These are phyloP conservation scores for Idris sp. DNA, from an alignment of 1,140 invertebrate genomes.

Conservation along the genomic window DNA sequence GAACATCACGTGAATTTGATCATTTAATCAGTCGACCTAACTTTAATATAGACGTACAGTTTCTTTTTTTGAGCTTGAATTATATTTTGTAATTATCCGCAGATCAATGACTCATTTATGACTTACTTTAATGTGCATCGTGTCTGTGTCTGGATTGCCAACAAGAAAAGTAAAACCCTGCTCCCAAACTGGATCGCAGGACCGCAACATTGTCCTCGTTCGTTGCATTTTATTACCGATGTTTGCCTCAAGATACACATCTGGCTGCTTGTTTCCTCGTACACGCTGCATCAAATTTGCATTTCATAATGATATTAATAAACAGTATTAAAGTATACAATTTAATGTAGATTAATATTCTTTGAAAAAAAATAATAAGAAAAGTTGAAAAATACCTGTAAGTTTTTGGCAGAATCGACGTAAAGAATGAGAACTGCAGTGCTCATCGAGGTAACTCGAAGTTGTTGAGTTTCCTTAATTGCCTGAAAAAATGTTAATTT, in stretches of 20 bases:
- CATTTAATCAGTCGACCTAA: too few species aligned
- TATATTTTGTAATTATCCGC: constrained; percentile 9
- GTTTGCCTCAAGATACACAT: constrained; percentile 86
- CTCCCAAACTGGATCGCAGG: constrained; percentile 86
- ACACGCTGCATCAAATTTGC: constrained; percentile 67
- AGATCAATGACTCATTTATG: background rate
- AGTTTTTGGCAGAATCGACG: constrained; percentile 92
- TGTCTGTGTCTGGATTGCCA: constrained; percentile 91
- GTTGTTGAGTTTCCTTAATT: constrained; percentile 85
- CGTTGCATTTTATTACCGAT: constrained; percentile 85
- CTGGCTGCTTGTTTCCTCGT: constrained; percentile 86
- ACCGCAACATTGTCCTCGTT: constrained; percentile 84
- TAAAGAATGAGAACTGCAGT: constrained; percentile 89
- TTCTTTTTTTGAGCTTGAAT: too few species aligned
- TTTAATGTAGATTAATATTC: too few species aligned
- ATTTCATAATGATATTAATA: constrained; percentile 35
- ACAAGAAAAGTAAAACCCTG: constrained; percentile 94
- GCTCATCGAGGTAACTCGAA: constrained; percentile 86
- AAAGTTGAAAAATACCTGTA: constrained; percentile 82
- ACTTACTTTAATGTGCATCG: constrained; percentile 85
- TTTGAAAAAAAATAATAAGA: too few species aligned
- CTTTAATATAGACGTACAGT: too few species aligned
- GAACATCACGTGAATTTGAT: too few species aligned
- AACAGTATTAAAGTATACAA: too few species aligned
- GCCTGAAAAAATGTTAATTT: constrained; percentile 79